Base-by-base conservation (phyloP, 1,140 invertebrate species). In the Halesus radiatus region DNA sequence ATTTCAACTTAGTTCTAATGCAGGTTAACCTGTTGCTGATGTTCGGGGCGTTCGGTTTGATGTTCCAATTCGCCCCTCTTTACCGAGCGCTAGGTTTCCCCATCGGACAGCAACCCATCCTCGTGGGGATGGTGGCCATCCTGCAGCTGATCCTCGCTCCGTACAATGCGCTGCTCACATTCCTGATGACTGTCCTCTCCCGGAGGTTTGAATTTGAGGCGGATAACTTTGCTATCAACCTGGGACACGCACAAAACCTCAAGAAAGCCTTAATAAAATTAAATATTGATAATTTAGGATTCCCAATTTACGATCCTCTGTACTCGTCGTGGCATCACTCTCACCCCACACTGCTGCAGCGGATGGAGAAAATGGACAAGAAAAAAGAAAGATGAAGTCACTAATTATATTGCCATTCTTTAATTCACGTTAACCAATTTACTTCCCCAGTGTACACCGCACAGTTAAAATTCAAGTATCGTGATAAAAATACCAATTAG, bases 121-220 rank as follows among this genome's bases (percentile, higher is more conserved):
- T 99, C 8, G 96, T 99, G 84, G 98, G 98, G 13, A 89, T 99
- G 4, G 91, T 98, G 78, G 94, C 99, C 78, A 95, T 99, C 3
- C 92, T 98, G 79, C 95, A 96, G 86, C 97, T 95, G 87, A 94
- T 99, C 78, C 94, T 99, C 85, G 94, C 96, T 50, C 97, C 98
- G 4, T 97, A 98, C 84, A 97, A 99, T 90, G 95, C 96, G 81
- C 92, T 96, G 15, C 87, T 96, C n/a, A 91, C 91, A 60, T 95
- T 93, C 84, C 87, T 92, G 56, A 89, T 93, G 87, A 95, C 93
- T 18, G 90, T 92, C 15, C 84, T 94, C 3, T 94, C 92, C 20
- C 90, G 95, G 76, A 92, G 91, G 83, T 98, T 95, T 87, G 99
- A 99, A 89, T 99, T 99, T 90, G 93, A 98, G 91, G 99, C 99